Percentiles rank a stretch among this genome's conserved stretches.
These are phyloP conservation scores for Schlechtendalia chinensis DNA, from an alignment of 1,140 invertebrate genomes.

Conservation along the genomic window DNA sequence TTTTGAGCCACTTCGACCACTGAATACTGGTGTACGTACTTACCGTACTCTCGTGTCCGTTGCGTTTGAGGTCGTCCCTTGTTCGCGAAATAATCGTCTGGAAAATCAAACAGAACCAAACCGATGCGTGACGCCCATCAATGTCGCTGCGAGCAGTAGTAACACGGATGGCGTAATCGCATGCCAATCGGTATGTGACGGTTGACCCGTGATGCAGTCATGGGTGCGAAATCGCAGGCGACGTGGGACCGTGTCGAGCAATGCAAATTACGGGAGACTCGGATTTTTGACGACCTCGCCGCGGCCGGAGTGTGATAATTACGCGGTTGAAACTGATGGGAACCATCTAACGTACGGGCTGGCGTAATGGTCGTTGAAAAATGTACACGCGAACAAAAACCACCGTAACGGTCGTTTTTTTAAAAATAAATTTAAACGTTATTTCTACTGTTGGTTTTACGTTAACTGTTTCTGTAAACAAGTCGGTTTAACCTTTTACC, in stretches of 20 bases:
- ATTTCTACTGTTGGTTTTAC: too few relatives aligned
- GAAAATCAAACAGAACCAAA: constrained; percentile 49
- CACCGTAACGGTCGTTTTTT: not conserved
- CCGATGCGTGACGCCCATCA: constrained; percentile 45
- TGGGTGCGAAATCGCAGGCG: constrained; percentile 41
- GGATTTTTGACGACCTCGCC: not conserved
- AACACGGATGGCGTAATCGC: constrained; percentile 8
- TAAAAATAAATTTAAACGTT: not conserved
- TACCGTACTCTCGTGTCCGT: constrained; percentile 30
- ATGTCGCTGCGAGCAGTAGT: constrained; percentile 27
- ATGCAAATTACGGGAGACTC: not conserved
- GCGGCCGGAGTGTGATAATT: constrained; percentile 4
- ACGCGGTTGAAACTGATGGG: too few relatives aligned
- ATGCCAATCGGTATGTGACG: constrained; percentile 44
- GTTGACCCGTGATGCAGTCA: constrained; percentile 44
- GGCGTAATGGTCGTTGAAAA: too few relatives aligned
- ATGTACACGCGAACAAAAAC: not conserved
- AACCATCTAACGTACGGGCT: too few relatives aligned
- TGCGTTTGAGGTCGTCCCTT: constrained; percentile 13
- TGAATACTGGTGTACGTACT: not conserved
- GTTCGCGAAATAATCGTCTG: constrained; percentile 41
- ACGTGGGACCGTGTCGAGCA: constrained; percentile 27
- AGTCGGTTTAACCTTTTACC: not conserved
- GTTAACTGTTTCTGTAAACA: not conserved
- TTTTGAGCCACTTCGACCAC: too few relatives aligned